phyloP scores from a whole-genome alignment of 2,797 vertebrate genomes.

The Denticeps clupeoides region DNA sequence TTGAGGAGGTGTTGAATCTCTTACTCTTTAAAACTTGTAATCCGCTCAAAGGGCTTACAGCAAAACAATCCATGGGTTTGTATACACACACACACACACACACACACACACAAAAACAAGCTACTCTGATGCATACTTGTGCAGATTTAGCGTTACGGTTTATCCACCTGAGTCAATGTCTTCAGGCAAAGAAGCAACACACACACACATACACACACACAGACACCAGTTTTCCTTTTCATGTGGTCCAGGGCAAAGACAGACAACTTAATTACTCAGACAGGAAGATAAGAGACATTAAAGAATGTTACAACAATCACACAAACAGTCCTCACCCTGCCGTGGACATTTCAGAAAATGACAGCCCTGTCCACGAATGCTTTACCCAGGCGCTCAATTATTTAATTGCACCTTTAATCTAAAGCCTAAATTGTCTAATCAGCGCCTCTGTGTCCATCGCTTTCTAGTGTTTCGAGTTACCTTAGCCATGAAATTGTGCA shows the following conservation, averaged over 20 bases:
- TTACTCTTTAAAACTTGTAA: constrained; percentile 66
- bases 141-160: not conserved
- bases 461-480: constrained; percentile 38
- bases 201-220: not conserved
- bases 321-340: no score
- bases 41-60: constrained; percentile 52
- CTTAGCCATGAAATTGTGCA: constrained; percentile 53
- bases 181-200: not conserved
- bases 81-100: not conserved
- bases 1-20: constrained; percentile 56
- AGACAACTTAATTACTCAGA: constrained; percentile 1
- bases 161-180: not conserved
- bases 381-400: constrained; percentile 38
- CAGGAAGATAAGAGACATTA: not conserved
- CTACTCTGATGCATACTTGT: constrained; percentile 1
- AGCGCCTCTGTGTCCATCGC: constrained; percentile 23
- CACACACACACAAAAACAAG: constrained; percentile 11
- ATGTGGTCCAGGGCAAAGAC: not conserved
- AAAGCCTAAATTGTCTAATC: constrained; percentile 50
- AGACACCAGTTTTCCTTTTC: not conserved
- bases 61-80: constrained; percentile 17
- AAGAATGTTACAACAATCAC: no score
- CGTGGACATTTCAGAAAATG: no score
- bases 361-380: constrained; percentile 10
- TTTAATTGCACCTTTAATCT: constrained; percentile 46